These are phyloP conservation scores for Drosophila yooni DNA, from an alignment of 2,888 invertebrate species.

Conservation along the genomic window DNA sequence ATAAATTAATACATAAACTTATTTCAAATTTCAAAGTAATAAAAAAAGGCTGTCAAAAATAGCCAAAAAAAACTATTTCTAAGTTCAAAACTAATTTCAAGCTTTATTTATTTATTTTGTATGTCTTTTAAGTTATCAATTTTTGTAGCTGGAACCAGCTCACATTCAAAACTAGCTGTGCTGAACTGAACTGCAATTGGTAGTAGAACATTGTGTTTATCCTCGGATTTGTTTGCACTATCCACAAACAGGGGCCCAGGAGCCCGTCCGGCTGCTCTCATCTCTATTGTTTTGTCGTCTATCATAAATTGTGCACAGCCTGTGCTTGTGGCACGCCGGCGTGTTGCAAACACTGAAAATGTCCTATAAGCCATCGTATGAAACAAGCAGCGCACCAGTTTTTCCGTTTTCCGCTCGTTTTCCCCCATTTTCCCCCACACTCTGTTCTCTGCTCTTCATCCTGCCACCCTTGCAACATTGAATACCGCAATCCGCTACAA, in stretches of 20 bases:
- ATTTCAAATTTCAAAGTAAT: neutral
- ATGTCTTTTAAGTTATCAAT: neutral
- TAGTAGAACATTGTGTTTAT: neutral
- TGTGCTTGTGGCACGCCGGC: conserved; percentile 28
- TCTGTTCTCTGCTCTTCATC: neutral
- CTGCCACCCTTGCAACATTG: neutral
- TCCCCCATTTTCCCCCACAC: neutral
- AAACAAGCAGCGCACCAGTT: conserved; percentile 54
- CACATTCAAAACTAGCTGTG: neutral
- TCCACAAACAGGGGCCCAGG: neutral
- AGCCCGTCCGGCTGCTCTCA: conserved; percentile 4
- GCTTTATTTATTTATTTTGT: neutral
- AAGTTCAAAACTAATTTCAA: neutral
- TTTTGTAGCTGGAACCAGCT: neutral
- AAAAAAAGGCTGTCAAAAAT: neutral
- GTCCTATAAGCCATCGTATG: conserved; percentile 57
- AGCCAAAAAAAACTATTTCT: neutral
- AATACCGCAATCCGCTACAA: conserved; percentile 61
- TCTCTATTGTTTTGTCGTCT: conserved; percentile 51
- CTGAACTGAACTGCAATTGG: neutral
- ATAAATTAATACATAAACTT: neutral
- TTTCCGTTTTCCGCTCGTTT: conserved; percentile 35
- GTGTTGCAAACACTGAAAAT: conserved; percentile 49
- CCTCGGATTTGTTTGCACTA: conserved; percentile 5
- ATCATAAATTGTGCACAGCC: conserved; percentile 77